Conservation (phyloP, 2,888 invertebrate species). For the Trypoxylon attenuatum region DNA sequence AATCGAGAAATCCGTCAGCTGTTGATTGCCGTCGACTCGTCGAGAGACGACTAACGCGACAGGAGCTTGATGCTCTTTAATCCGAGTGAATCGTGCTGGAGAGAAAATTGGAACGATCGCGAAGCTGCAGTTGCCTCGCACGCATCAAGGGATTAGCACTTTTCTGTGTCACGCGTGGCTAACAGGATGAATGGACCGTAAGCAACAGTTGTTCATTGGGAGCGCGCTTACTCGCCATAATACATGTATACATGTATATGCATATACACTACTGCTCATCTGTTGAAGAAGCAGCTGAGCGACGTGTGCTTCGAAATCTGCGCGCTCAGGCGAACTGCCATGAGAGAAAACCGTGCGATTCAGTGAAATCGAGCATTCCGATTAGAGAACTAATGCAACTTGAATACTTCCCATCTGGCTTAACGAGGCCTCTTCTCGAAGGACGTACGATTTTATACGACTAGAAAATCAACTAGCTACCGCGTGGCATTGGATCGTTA, state of each 20-base stretch:
- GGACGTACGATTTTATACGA: no score
- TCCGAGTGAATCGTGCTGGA: background rate
- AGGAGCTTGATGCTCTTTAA: background rate
- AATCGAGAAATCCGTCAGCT: background rate
- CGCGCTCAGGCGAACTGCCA: background rate
- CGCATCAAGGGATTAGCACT: background rate
- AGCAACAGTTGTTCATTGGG: background rate
- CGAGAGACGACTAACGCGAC: background rate
- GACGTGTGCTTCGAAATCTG: background rate
- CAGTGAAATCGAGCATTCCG: conserved; percentile 28
- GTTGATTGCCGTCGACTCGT: background rate
- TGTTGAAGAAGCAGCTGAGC: no score
- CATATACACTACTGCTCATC: no score
- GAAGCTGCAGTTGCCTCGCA: no score
- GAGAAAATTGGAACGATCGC: background rate
- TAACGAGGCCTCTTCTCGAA: no score
- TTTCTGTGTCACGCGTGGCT: background rate
- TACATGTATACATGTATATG: no score
- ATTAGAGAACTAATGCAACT: no score
- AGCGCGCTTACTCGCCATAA: no score
- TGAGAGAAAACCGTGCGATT: conserved; percentile 22
- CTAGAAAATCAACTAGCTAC: no score
- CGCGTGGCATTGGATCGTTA: no score
- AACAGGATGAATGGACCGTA: background rate
- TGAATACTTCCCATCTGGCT: no score